phyloP scores from a whole-genome alignment of 2,888 invertebrate species.

The Hypomecis atomaria region DNA sequence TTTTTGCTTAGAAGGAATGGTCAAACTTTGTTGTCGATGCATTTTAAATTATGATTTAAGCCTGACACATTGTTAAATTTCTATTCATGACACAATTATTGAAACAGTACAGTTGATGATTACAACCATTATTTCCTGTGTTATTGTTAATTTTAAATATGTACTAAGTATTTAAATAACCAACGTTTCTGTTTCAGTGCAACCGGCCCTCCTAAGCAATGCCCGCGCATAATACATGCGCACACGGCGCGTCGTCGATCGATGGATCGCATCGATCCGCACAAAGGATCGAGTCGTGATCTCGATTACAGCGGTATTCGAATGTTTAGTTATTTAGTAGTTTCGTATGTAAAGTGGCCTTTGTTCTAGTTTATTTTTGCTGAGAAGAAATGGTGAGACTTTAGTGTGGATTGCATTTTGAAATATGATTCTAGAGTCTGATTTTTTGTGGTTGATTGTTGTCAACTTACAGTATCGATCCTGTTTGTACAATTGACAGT shows the following conservation, averaged over 20 bases:
- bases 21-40: neutral
- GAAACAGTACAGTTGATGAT: no score
- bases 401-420: neutral
- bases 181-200: conserved; percentile 34
- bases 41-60: no score
- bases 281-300: conserved; percentile 81
- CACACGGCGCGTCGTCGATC: conserved; percentile 71
- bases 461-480: no score
- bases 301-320: conserved; percentile 65
- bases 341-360: conserved; percentile 30
- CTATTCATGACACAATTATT: no score
- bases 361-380: conserved; percentile 16
- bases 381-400: conserved; percentile 1
- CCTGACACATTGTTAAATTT: no score
- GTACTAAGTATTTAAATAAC: no score
- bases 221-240: conserved; percentile 78
- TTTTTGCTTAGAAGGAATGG: neutral
- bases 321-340: conserved; percentile 37
- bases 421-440: no score
- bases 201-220: conserved; percentile 58
- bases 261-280: conserved; percentile 80
- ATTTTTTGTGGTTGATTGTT: no score
- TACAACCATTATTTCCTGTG: no score
- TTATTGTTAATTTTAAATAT: no score
- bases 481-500: no score